Conservation (phyloP, 2,113 vertebrate species). For the Petromus typicus region DNA sequence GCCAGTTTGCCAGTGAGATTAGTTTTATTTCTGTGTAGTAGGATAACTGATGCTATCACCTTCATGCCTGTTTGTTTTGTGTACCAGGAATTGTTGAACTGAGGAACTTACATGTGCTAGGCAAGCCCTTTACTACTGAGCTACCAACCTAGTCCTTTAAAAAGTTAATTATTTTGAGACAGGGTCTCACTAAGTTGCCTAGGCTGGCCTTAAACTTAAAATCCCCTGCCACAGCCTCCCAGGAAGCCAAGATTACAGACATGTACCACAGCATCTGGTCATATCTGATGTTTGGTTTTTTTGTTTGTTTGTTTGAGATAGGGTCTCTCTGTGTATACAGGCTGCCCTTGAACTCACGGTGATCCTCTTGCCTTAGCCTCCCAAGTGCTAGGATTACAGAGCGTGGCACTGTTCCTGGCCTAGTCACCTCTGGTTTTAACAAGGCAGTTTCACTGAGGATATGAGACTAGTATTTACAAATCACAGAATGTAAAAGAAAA, state of each 20-base stretch:
- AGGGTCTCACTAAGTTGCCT: not conserved
- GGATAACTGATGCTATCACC: not conserved
- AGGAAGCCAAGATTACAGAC: not conserved
- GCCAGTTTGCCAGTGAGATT: not conserved
- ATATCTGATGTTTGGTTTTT: not conserved
- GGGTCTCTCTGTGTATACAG: not conserved
- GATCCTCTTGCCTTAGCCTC: not conserved
- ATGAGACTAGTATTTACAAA: conserved; percentile 32
- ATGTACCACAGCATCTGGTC: not conserved
- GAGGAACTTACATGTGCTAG: not conserved
- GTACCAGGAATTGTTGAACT: not conserved
- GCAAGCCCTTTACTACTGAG: not conserved
- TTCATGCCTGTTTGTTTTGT: not conserved
- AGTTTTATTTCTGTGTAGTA: not conserved
- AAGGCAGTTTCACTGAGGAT: conserved; percentile 5
- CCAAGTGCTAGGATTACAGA: not conserved
- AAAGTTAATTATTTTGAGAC: not conserved
- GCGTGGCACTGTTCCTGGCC: not conserved
- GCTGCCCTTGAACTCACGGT: not conserved
- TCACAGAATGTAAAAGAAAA: not conserved
- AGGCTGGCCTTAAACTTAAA: not conserved
- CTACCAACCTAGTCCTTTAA: not conserved
- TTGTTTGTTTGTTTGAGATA: too few species aligned
- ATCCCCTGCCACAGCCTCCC: not conserved
- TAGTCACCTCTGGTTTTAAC: conserved; percentile 19